Conservation (phyloP, 2,113 vertebrate genomes). For the Psephotus haematonotus region DNA sequence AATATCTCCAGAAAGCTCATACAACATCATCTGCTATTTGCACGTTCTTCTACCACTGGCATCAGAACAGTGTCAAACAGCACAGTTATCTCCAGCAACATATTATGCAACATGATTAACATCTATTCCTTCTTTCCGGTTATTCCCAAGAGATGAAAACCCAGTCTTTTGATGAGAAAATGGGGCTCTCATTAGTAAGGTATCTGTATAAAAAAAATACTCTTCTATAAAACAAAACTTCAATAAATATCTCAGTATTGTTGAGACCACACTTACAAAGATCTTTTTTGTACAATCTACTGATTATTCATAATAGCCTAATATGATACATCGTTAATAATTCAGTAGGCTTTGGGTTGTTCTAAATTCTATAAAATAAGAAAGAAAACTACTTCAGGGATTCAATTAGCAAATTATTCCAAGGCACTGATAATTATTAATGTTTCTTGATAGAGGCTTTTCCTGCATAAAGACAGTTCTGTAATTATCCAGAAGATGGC, state of each 20-base stretch:
- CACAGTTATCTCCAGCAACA: neutral
- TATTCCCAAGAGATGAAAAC: neutral
- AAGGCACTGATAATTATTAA: neutral
- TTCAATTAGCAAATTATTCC: conserved; percentile 17
- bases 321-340: neutral
- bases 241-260: neutral
- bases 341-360: neutral
- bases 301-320: neutral
- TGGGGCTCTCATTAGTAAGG: neutral
- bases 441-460: neutral
- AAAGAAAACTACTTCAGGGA: neutral
- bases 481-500: conserved; percentile 57
- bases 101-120: neutral
- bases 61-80: neutral
- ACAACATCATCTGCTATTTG: neutral
- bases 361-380: neutral
- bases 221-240: neutral
- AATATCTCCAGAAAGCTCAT: neutral
- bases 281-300: neutral
- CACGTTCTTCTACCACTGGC: neutral
- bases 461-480: neutral
- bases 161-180: neutral
- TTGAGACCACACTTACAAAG: neutral
- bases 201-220: neutral
- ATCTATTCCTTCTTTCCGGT: neutral